phyloP scores from a whole-genome alignment of 2,797 vertebrate species.

The Botia almorhae region DNA sequence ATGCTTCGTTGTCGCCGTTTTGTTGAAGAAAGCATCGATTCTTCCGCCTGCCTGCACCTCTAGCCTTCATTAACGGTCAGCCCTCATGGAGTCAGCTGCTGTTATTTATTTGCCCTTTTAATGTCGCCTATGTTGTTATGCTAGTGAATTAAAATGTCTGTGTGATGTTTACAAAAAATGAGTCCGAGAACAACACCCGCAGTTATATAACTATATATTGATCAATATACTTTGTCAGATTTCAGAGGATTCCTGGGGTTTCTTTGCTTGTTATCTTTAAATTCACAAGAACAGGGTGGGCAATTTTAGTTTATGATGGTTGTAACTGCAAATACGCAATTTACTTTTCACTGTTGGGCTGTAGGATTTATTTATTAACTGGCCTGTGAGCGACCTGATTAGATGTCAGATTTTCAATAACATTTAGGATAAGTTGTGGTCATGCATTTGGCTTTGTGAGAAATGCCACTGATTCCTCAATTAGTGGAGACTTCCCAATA shows the following conservation, averaged over 20 bases:
- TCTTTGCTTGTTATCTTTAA: neutral
- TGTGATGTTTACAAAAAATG: neutral
- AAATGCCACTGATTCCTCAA: neutral
- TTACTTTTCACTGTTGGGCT: neutral
- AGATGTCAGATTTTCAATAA: neutral
- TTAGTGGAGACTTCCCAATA: neutral
- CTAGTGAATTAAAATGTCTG: neutral
- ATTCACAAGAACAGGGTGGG: neutral
- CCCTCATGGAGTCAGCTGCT: neutral
- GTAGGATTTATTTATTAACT: neutral
- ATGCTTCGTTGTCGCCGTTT: constrained; percentile 26
- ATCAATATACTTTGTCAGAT: neutral
- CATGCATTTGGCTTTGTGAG: neutral
- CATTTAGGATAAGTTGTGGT: neutral
- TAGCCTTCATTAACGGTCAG: constrained; percentile 31
- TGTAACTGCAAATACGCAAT: neutral
- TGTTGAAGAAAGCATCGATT: constrained; percentile 33
- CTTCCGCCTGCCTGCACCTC: constrained; percentile 29
- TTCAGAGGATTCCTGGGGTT: neutral
- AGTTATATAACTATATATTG: neutral
- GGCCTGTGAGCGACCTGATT: neutral
- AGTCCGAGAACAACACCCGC: neutral
- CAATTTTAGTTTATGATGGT: neutral
- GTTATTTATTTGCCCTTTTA: constrained; percentile 30
- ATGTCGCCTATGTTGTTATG: constrained; percentile 2